A percentile compares a stretch with the other conserved stretches of the same genome.
Conservation (phyloP, 2,113 vertebrate genomes). For the Agapornis roseicollis region DNA sequence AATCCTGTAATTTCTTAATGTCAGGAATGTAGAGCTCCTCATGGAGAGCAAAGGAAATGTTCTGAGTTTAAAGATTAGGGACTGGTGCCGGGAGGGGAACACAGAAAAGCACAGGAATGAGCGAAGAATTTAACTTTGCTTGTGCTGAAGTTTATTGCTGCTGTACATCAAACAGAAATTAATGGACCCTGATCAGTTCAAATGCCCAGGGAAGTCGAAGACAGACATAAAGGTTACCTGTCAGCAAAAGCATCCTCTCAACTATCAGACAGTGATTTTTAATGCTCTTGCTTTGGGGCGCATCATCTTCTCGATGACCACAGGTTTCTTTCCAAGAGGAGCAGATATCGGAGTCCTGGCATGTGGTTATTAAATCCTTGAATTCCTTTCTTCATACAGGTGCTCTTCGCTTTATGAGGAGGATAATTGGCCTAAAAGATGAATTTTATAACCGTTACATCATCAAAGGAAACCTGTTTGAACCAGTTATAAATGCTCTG, state of each 20-base stretch:
- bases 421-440: conserved; percentile 97
- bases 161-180: neutral
- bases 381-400: conserved; percentile 71
- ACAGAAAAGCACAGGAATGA: neutral
- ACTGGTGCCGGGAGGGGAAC: neutral
- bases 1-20: neutral
- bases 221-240: neutral
- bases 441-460: conserved; percentile 99
- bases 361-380: neutral
- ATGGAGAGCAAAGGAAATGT: neutral
- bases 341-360: neutral
- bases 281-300: neutral
- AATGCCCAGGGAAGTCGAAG: neutral
- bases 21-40: neutral
- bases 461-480: conserved; percentile 97
- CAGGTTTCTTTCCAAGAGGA: neutral
- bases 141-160: neutral
- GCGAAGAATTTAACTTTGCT: fast-evolving
- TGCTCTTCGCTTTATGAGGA: conserved; percentile 97
- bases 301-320: neutral
- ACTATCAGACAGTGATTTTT: neutral
- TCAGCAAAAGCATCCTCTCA: neutral
- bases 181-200: neutral
- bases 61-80: neutral
- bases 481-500: conserved; percentile 96